A percentile compares a stretch with the other conserved stretches of the same genome.
phyloP scores from a whole-genome alignment of 1,140 invertebrate genomes.

The Anagrus nilaparvatae region DNA sequence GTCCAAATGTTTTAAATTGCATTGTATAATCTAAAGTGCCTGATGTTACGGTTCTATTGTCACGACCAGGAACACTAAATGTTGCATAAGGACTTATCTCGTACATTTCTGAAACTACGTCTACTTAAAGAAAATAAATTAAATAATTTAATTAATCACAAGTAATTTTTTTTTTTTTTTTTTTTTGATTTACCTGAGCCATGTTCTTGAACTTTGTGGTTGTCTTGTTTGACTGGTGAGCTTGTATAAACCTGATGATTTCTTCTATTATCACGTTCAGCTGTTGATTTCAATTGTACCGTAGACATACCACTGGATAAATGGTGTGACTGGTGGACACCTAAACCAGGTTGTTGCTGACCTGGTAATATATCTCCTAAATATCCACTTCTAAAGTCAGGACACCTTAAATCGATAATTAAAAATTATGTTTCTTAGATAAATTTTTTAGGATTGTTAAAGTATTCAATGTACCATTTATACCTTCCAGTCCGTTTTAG shows the following conservation, averaged over 20 bases:
- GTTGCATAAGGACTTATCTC: conserved; percentile 79
- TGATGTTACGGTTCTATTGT: conserved; percentile 44
- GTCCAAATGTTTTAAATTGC: conserved; percentile 72
- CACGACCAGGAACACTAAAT: conserved; percentile 61
- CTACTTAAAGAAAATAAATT: no score
- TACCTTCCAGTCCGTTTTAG: conserved; percentile 34
- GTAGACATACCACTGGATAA: conserved; percentile 39
- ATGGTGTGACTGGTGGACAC: conserved; percentile 36
- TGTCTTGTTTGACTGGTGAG: conserved; percentile 55
- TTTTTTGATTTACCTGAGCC: conserved; percentile 33
- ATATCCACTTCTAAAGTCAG: conserved; percentile 26
- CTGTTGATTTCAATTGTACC: conserved; percentile 48
- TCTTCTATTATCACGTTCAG: conserved; percentile 60
- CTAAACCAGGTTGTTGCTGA: conserved; percentile 30
- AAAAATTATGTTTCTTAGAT: background rate
- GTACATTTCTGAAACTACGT: conserved; percentile 56
- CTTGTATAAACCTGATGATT: conserved; percentile 71
- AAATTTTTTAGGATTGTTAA: background rate
- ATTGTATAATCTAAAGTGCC: conserved; percentile 58
- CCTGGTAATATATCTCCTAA: conserved; percentile 37
- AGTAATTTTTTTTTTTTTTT: no score
- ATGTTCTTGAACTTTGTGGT: conserved; percentile 37
- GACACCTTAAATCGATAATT: background rate
- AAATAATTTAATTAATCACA: background rate
- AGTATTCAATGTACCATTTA: background rate